Evolutionary conservation across 2,888 invertebrate species (phyloP).

Genomic region (Prenolepis imparis): DNA sequence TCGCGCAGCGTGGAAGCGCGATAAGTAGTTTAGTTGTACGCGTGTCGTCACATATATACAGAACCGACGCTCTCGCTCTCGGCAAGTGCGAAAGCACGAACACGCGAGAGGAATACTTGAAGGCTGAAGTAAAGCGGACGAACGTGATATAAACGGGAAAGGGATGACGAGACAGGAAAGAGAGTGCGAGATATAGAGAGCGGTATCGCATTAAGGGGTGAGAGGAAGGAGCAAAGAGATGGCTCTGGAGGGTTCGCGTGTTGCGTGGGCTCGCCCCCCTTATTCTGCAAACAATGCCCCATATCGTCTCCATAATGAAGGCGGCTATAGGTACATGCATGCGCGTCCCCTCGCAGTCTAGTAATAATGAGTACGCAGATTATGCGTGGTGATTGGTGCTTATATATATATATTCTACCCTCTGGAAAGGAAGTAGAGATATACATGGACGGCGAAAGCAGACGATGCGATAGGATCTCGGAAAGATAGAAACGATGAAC

Average conservation of each 20-base stretch:
- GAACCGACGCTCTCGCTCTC: slow-evolving; percentile 54
- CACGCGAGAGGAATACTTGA: slow-evolving; percentile 70
- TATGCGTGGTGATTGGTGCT: slow-evolving; percentile 85
- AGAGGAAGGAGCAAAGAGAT: slow-evolving; percentile 58
- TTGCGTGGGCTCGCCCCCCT: slow-evolving; percentile 82
- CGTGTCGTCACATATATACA: slow-evolving; percentile 72
- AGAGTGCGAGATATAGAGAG: slow-evolving; percentile 59
- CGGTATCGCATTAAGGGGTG: slow-evolving; percentile 79
- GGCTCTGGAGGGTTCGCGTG: slow-evolving; percentile 70
- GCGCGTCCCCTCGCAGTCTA: slow-evolving; percentile 81
- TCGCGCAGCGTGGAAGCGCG: slow-evolving; percentile 64
- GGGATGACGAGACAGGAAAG: slow-evolving; percentile 44
- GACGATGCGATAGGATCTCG: slow-evolving; percentile 70
- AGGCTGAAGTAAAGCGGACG: slow-evolving; percentile 71
- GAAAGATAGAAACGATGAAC: slow-evolving; percentile 75
- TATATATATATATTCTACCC: slow-evolving; percentile 66
- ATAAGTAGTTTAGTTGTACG: slow-evolving; percentile 82
- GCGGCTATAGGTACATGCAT: slow-evolving; percentile 75
- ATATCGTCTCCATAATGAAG: slow-evolving; percentile 86
- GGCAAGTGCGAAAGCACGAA: slow-evolving; percentile 70
- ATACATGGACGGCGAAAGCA: slow-evolving; percentile 55
- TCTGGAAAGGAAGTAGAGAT: slow-evolving; percentile 76
- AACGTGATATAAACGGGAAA: slow-evolving; percentile 63
- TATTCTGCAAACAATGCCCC: slow-evolving; percentile 86
- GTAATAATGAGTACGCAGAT: slow-evolving; percentile 86